Conservation (phyloP, 2,888 invertebrate species). For the Glaucopsyche alexis region DNA sequence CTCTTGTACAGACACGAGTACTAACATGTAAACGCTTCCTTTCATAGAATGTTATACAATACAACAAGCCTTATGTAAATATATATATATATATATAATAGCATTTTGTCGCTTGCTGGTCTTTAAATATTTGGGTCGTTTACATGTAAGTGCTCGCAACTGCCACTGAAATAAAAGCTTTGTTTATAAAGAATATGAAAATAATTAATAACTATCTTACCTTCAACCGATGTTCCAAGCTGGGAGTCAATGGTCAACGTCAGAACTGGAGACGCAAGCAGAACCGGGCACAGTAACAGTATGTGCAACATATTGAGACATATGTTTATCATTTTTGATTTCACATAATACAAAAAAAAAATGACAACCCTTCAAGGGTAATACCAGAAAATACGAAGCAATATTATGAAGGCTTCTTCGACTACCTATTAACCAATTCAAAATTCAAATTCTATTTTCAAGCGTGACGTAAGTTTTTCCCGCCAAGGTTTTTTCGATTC, state of each 20-base stretch:
- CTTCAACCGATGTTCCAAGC: constrained; percentile 72
- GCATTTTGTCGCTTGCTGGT: not conserved
- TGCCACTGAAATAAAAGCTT: not conserved
- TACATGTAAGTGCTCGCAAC: not conserved
- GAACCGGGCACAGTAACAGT: constrained; percentile 62
- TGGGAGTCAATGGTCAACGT: constrained; percentile 71
- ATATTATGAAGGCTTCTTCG: not conserved
- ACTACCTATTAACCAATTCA: too few relatives aligned
- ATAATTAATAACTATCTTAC: constrained; percentile 48
- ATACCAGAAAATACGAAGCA: constrained; percentile 29
- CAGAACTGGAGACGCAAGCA: constrained; percentile 62
- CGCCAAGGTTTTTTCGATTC: constrained; percentile 42
- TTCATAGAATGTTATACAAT: not conserved
- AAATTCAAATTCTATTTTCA: constrained; percentile 6
- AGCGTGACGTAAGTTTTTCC: constrained; percentile 38
- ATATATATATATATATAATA: too few relatives aligned
- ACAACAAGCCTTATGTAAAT: not conserved
- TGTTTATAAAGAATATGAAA: not conserved
- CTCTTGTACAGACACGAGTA: not conserved
- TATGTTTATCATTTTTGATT: constrained; percentile 38
- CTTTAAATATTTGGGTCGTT: not conserved
- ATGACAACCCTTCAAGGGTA: constrained; percentile 26
- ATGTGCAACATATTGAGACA: constrained; percentile 62
- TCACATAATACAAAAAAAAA: not conserved
- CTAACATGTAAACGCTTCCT: not conserved